Conservation (phyloP, 2,888 invertebrate species). For the Pachliopta kotzebuea region DNA sequence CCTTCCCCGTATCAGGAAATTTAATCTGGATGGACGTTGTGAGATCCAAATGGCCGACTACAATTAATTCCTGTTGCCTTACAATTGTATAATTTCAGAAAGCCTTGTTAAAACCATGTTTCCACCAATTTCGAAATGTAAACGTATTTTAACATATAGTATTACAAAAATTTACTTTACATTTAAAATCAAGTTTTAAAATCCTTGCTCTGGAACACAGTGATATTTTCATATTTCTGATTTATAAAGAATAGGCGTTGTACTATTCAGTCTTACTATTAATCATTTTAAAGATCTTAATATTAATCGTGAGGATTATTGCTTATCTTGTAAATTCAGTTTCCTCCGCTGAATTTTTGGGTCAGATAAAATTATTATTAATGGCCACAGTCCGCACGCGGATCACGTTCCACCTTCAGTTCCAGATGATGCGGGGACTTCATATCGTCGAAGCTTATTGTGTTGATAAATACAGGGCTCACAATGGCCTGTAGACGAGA, state of each 20-base stretch:
- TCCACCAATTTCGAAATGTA: not conserved
- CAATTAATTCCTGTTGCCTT: constrained; percentile 6
- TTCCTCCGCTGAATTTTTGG: not conserved
- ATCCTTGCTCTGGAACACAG: too few species aligned
- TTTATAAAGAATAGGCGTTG: too few species aligned
- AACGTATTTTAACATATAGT: too few species aligned
- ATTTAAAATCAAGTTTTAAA: too few species aligned
- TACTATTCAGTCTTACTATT: too few species aligned
- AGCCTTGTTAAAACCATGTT: not conserved
- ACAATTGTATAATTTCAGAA: not conserved
- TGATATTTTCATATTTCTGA: too few species aligned
- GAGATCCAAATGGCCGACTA: constrained; percentile 3
- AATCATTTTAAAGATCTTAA: too few species aligned
- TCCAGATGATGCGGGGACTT: constrained; percentile 12
- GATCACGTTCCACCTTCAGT: constrained; percentile 14
- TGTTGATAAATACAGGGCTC: not conserved
- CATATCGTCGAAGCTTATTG: constrained; percentile 1
- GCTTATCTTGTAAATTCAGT: not conserved
- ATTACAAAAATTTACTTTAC: too few species aligned
- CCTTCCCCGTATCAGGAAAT: constrained; percentile 16
- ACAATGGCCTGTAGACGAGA: not conserved
- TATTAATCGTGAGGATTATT: not conserved
- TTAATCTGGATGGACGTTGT: constrained; percentile 18
- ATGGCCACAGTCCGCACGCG: not conserved
- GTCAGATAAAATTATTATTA: constrained; percentile 5